Base-by-base conservation (phyloP, 1,140 invertebrate genomes). In the Cotesia vestalis region DNA sequence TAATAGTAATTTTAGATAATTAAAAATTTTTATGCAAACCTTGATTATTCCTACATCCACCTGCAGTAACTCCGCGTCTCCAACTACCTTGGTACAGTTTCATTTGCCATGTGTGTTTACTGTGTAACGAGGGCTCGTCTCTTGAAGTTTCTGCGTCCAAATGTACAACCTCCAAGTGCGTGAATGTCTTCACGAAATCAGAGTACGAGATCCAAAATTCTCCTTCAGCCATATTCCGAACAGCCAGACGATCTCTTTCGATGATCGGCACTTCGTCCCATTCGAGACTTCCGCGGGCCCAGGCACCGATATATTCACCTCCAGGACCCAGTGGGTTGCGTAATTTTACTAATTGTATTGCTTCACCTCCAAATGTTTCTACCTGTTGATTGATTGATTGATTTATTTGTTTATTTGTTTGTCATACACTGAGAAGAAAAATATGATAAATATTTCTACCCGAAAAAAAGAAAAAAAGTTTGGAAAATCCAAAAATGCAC, bases 131-230 rank as follows among this genome's bases (percentile, higher is more conserved):
- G 0, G 93, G 90, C 82, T 97, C 96, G 73, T 95, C 94, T 76
- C 92, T 88, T 66, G 93, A 92, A 14, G 95, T 96, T 78, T 97
- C 95, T 53, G 89, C 91, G 78, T 96, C 95, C 64, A 97, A 86
- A 86, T 97, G 95, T 9, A 96, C 93, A 17, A 95, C 91, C 86
- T 97, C 95, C 63, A 97, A 85, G 69, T 93, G 91, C 5, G 92
- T 93, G 83, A 96, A 97, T 0, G 93, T 92, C 79, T 93, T 91
- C 38, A 94, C 89, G 78, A 97, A 96, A 81, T 96, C 95, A 4
- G 90, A 89, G 79, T 94, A 95, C 0, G 93, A 90, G 87, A 97
- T 95, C 91, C 94, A 96, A 84, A 96, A 96, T 85, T 95, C 94
- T 38, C 94, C 94, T 76, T 93, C 91, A 6, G 88, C 87, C 79